These are phyloP conservation scores for Garra rufa DNA, from an alignment of 2,113 vertebrate genomes.

Conservation along the genomic window DNA sequence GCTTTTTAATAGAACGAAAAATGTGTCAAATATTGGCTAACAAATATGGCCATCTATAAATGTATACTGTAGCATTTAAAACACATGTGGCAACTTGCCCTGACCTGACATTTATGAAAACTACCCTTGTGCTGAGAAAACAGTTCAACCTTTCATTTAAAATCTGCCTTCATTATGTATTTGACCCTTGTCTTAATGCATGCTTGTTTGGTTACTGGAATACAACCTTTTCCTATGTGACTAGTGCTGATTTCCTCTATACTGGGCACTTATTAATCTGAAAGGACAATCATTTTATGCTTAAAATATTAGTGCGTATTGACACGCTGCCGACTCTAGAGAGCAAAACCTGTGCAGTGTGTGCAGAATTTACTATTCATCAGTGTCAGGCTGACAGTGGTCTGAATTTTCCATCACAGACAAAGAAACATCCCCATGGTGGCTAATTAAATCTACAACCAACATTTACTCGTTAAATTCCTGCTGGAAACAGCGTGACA, in stretches of 20 bases:
- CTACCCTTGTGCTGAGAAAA: neutral
- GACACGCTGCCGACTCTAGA: conserved; percentile 42
- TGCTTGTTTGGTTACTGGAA: conserved; percentile 1
- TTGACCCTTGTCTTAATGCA: neutral
- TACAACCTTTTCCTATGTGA: neutral
- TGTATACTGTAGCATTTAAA: neutral
- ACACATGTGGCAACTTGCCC: neutral
- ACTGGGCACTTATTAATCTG: neutral
- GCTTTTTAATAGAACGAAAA: no score
- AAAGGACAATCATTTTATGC: conserved; percentile 22
- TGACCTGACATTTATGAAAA: neutral
- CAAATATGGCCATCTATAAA: neutral
- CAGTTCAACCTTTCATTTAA: conserved; percentile 7
- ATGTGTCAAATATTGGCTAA: neutral
- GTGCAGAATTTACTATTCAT: conserved; percentile 29
- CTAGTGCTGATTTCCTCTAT: neutral
- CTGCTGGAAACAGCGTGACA: conserved; percentile 47
- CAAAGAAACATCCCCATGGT: conserved; percentile 50
- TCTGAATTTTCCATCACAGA: conserved; percentile 32
- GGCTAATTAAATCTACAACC: conserved; percentile 54
- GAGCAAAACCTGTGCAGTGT: conserved; percentile 26
- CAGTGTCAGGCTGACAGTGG: conserved; percentile 34
- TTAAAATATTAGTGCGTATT: conserved; percentile 33
- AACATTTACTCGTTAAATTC: conserved; percentile 49
- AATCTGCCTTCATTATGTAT: neutral